Percentiles rank a stretch among this genome's conserved stretches.
Evolutionary conservation across 2,113 vertebrate species (phyloP).

Genomic region (Megaceryle maxima): DNA sequence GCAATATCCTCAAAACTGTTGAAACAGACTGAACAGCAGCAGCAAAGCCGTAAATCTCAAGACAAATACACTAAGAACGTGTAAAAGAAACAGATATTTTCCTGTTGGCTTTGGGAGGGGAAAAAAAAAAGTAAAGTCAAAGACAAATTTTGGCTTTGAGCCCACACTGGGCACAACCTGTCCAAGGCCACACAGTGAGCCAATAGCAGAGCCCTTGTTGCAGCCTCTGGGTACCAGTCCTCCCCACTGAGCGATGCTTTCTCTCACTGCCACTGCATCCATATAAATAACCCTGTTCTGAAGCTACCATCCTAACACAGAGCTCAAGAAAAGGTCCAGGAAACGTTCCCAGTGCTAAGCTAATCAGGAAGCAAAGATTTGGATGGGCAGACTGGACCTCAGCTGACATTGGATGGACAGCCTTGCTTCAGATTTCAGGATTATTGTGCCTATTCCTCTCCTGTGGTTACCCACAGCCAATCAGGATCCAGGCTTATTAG

Average conservation of each 20-base stretch:
- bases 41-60: conserved; percentile 17
- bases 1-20: background rate
- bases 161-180: background rate
- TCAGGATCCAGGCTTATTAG: background rate
- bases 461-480: background rate
- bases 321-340: background rate
- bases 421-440: background rate
- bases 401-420: background rate
- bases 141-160: background rate
- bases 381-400: background rate
- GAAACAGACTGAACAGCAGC: background rate
- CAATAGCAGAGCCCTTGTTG: background rate
- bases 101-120: background rate
- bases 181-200: background rate
- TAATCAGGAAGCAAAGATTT: background rate
- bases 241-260: background rate
- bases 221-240: background rate
- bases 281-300: background rate
- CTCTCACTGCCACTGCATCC: background rate
- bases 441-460: background rate
- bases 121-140: background rate
- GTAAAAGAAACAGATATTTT: conserved; percentile 32
- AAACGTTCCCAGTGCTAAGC: background rate
- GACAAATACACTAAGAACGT: background rate
- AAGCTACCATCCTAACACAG: background rate